Base-by-base conservation (phyloP, 2,797 vertebrate species). In the Phrynocephalus vlangalii region DNA sequence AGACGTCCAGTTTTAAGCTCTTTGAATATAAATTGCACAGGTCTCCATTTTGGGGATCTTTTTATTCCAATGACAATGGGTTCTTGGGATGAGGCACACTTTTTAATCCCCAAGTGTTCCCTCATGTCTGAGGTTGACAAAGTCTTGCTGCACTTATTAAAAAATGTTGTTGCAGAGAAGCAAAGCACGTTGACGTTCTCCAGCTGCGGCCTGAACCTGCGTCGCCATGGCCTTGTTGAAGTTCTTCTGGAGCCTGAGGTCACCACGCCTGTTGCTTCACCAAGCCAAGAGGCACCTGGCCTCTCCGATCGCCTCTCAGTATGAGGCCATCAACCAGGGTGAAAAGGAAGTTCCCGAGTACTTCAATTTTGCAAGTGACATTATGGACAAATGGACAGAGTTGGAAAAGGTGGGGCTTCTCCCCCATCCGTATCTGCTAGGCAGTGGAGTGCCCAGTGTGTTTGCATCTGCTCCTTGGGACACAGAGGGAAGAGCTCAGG, bases 341-440 rank as follows among this genome's bases (percentile, higher is more conserved):
- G 95, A 92, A 71, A 94, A 93, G 48, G 92, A 94, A 0, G 83
- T 96, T 50, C 97, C 97, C 0, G 91, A 96, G 78, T 93, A 96
- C 88, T 98, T 98, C 93, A 98, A 97, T 91, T 98, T 98, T 91
- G 97, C 97, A 77, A 96, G 93, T 9, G 96, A 98, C 48, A 91
- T 98, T 77, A 91, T 98, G 78, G 97, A 97, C 24, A 68, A 92
- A 16, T 98, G 97, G 97, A 88, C 93, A 4, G 91, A 76, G 6
- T 92, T 95, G 90, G 97, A 98, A 90, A 97, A 98, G 97, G 97
- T 97, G 89, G 13, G 67, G 7, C 24, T 30, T 82, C 90, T 87
- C 71, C 66, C 77, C 30, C 8, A 1, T 0, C 60, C 16, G 5
- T 5, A 63, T 4, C 60, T 63, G 2, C 76, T 30, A 50, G 11